Conservation (phyloP, 2,888 invertebrate species). For the Phytoseiulus persimilis region DNA sequence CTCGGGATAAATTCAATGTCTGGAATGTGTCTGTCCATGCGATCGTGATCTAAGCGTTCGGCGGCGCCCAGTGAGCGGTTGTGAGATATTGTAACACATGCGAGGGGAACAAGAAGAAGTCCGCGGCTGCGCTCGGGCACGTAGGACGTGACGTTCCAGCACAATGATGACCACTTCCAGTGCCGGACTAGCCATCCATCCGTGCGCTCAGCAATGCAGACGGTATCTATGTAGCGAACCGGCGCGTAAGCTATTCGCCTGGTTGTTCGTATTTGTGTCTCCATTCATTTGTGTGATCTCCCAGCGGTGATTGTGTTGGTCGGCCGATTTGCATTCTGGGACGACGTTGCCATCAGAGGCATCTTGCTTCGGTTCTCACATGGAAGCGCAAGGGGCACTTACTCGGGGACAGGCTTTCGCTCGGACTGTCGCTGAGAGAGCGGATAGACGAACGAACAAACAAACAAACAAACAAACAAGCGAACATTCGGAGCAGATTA, state of each 20-base stretch:
- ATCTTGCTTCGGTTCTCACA: neutral
- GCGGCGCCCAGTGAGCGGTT: neutral
- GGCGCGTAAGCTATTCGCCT: neutral
- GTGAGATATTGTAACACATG: neutral
- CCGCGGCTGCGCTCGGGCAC: neutral
- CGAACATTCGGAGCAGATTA: neutral
- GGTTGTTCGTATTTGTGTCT: neutral
- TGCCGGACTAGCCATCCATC: neutral
- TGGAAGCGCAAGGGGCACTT: neutral
- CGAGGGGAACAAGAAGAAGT: neutral
- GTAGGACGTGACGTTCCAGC: neutral
- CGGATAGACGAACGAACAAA: no score
- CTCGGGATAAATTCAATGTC: neutral
- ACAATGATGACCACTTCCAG: conserved; percentile 5
- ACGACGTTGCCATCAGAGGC: neutral
- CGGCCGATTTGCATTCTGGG: neutral
- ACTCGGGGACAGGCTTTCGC: neutral
- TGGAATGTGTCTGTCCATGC: neutral
- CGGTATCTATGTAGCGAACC: neutral
- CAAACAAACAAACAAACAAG: neutral
- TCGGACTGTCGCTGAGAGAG: neutral
- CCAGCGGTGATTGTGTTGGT: conserved; percentile 5
- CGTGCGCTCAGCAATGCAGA: neutral
- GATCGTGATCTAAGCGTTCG: neutral
- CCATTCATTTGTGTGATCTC: conserved; percentile 5